Base-by-base conservation (phyloP, 2,797 vertebrate species). In the Craterocephalus amniculus region DNA sequence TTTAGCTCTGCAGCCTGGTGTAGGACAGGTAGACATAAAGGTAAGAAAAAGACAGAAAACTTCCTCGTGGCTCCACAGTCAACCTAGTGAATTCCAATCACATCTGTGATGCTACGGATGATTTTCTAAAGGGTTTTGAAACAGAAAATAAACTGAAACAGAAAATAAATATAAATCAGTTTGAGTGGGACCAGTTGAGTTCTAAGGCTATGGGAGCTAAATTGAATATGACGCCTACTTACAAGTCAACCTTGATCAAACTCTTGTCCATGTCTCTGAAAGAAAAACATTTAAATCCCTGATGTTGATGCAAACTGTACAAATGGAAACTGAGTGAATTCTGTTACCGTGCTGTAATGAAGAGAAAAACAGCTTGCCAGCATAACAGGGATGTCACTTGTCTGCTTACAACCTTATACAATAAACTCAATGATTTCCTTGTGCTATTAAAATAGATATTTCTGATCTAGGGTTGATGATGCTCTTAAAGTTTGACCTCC, bases 41-140 rank as follows among this genome's bases (percentile, higher is more conserved):
- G 94, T 94, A 93, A 93, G 92, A 77, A 59, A 61, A 72, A n/a
- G 67, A 69, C 56, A 38, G 27, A 58, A 72, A 89, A 90, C 74
- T 84, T 89, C 35, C 40, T 40, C 1, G n/a, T n/a, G n/a, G n/a
- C n/a, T n/a, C 16, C 26, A 63, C 49, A 22, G 43, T 58, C 11
- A 18, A 14, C 34, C 1, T 52, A 22, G 22, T 69, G 14, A 51
- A 81, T 70, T 72, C 12, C 7, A 71, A 8, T 70, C 45, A 62
- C 11, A 62, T 14, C 34, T 60, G 2, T 26, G 35, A 68, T 56
- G 10, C 7, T 34, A 64, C 51, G 16, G 13, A 63, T 31, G 6
- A 10, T 16, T 49, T 12, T 29, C 5, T 5, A 27, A 51, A 13
- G 13, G 22, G n/a, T n/a, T n/a, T 2, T 52, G 10, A 76, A 56